These are phyloP conservation scores for Porphyrio hochstetteri DNA, from an alignment of 2,113 vertebrate species.

Conservation along the genomic window DNA sequence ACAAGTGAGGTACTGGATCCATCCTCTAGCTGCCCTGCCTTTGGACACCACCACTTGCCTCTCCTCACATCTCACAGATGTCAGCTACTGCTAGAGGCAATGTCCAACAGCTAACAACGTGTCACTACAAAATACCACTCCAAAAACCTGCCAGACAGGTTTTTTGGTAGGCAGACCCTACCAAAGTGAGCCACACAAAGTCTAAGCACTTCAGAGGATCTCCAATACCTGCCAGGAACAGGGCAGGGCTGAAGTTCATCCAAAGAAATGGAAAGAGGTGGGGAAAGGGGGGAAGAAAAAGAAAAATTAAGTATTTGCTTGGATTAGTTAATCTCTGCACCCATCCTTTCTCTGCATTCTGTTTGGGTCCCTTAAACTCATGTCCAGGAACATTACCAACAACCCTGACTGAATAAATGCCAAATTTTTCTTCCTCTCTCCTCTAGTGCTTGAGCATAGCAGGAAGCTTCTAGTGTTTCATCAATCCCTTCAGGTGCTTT, in stretches of 20 bases:
- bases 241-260: background rate
- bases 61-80: background rate
- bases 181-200: background rate
- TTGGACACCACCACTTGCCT: background rate
- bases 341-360: background rate
- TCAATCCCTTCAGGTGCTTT: background rate
- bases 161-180: too few species aligned
- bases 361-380: background rate
- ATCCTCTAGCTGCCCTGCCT: background rate
- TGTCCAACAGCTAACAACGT: rapidly evolving
- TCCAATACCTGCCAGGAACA: background rate
- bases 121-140: background rate
- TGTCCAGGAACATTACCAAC: background rate
- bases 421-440: background rate
- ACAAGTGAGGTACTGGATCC: background rate
- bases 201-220: background rate
- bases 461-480: background rate
- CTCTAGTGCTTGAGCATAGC: background rate
- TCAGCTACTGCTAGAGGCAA: background rate
- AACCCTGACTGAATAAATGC: background rate
- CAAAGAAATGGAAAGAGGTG: background rate
- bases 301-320: background rate
- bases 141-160: background rate
- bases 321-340: background rate
- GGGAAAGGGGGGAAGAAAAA: too few species aligned